Base-by-base conservation (phyloP, 1,140 invertebrate species). In the Gerris buenoi region DNA sequence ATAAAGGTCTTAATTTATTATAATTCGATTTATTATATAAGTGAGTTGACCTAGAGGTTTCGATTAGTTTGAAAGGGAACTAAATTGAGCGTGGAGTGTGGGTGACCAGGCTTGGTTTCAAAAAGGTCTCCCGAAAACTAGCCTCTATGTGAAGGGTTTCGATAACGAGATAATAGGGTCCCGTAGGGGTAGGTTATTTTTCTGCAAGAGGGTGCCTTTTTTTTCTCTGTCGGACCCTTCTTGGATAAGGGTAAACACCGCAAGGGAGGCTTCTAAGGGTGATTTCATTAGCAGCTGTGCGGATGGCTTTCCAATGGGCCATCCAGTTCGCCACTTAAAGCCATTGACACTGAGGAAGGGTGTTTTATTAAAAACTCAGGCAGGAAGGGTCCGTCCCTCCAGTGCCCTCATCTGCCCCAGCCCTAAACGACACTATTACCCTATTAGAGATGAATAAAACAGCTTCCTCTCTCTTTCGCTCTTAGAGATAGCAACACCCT, bases 241-340 rank as follows among this genome's bases (percentile, higher is more conserved):
- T 27, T 64, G 33, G 65, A 29, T 23, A 23, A 46, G 65, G 2
- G n/a, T 25, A 25, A 22, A 61, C 56, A 26, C 26, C 18, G 33
- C n/a, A n/a, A 10, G 33, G 64, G 29, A 33, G 23, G 23, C 27
- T 13, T 26, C 5, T n/a, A 27, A 27, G 65, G 65, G 57, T 61
- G 65, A 67, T 67, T 67, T 67, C 65, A 67, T 67, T 67, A 67
- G 57, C 57, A 66, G 33, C 65, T 58, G 33, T 5, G 56, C 64
- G 23, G 18, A 66, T 59, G 29, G 57, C 64, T 65, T 65, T 65
- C 46, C 65, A 29, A 66, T 66, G 65, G 65, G 33, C 56, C n/a
- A 66, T 66, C 29, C 33, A 2, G 1, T 18, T 3, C 23, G 58
- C 58, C 58, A 63, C 29, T 57, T 64, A 58, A 15, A 57, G 25